These are phyloP conservation scores for Galleria mellonella DNA, from an alignment of 1,140 invertebrate genomes.

Conservation along the genomic window DNA sequence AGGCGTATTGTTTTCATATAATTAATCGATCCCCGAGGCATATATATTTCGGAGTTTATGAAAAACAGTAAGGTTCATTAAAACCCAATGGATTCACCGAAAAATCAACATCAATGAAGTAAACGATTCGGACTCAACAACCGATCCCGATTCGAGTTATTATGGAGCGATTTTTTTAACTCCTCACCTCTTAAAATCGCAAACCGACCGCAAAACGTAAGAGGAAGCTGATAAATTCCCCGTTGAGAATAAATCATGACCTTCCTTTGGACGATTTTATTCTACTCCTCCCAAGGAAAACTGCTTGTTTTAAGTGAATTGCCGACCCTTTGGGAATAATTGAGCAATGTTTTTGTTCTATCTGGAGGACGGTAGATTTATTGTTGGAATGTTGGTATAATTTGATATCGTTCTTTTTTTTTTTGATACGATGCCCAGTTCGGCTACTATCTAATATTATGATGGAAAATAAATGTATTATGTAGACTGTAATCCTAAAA, in stretches of 20 bases:
- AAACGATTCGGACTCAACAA: too few species aligned
- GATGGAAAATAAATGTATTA: too few species aligned
- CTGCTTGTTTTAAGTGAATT: constrained; percentile 23
- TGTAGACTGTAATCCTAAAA: too few species aligned
- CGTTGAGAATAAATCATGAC: constrained; percentile 2
- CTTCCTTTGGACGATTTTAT: background rate
- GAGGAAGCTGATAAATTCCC: background rate
- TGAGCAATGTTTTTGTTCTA: constrained; percentile 21
- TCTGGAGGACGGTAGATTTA: constrained; percentile 3
- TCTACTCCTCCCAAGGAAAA: constrained; percentile 1
- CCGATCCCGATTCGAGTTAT: too few species aligned
- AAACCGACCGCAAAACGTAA: constrained; percentile 1
- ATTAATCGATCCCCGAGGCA: too few species aligned
- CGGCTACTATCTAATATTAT: too few species aligned
- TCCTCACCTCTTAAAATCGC: constrained; percentile 1
- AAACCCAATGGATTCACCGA: too few species aligned
- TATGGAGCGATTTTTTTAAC: background rate
- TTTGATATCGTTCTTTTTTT: background rate
- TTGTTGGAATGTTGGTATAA: background rate
- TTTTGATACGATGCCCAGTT: background rate
- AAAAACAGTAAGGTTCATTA: too few species aligned
- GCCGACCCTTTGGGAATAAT: constrained; percentile 18
- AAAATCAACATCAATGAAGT: too few species aligned
- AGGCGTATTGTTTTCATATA: too few species aligned
- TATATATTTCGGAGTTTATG: too few species aligned